Evolutionary conservation across 2,888 invertebrate genomes (phyloP).

Genomic region (Operophtera brumata): DNA sequence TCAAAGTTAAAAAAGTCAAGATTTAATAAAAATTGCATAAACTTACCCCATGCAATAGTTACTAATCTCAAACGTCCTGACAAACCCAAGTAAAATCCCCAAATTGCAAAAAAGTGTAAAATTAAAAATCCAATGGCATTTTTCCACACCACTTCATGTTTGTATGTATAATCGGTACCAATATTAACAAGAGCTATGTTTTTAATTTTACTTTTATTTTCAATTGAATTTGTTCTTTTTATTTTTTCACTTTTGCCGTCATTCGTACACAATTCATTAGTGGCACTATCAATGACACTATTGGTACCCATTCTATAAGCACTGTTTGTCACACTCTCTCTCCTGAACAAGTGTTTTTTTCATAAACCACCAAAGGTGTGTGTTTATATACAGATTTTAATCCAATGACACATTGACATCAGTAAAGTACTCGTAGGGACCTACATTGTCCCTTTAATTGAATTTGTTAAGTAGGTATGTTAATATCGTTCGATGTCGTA

Average conservation of each 20-base stretch:
- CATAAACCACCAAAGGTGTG: neutral
- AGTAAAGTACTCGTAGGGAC: neutral
- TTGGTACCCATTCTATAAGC: neutral
- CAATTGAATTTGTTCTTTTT: neutral
- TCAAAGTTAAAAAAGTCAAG: too few relatives aligned
- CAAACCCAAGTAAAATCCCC: neutral
- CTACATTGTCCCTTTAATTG: neutral
- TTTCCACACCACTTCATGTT: constrained; percentile 82
- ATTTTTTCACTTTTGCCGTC: neutral
- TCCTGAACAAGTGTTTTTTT: neutral
- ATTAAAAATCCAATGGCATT: constrained; percentile 81
- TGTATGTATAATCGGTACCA: constrained; percentile 47
- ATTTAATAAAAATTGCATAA: too few relatives aligned
- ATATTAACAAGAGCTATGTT: neutral
- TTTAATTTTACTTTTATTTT: neutral
- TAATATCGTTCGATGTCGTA: neutral
- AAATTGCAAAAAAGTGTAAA: constrained; percentile 57
- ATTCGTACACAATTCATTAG: neutral
- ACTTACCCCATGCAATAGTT: constrained; percentile 8
- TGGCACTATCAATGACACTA: neutral
- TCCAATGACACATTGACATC: constrained; percentile 27
- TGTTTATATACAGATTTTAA: constrained; percentile 42
- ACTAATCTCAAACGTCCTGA: neutral
- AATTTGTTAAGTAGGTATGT: neutral
- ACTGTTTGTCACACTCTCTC: neutral